These are phyloP conservation scores for Bergia puertoricense DNA, from an alignment of 92 coral and sea anemone genomes.

Conservation along the genomic window DNA sequence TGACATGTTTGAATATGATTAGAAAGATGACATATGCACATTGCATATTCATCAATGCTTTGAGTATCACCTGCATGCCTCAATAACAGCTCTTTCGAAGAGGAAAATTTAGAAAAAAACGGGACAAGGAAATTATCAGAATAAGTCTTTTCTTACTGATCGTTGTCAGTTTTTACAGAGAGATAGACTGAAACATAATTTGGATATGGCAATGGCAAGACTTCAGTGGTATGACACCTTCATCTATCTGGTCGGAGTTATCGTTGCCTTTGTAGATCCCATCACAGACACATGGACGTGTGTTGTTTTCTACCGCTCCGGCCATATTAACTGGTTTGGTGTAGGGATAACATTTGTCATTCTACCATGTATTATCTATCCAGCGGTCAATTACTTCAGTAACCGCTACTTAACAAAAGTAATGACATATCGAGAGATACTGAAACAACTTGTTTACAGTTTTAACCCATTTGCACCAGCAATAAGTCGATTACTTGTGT, in stretches of 20 bases:
- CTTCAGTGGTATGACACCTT: conserved; percentile 27
- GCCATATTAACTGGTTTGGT: conserved; percentile 18
- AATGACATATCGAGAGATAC: not conserved
- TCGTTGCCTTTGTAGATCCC: conserved; percentile 24
- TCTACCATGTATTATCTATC: conserved; percentile 1
- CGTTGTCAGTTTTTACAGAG: no score
- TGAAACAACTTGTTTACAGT: not conserved
- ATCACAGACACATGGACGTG: conserved; percentile 31
- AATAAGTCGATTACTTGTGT: conserved; percentile 20
- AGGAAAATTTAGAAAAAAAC: no score
- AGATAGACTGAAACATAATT: no score
- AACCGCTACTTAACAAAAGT: not conserved
- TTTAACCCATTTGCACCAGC: conserved; percentile 26
- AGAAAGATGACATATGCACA: no score
- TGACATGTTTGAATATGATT: no score
- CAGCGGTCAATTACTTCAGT: conserved; percentile 6
- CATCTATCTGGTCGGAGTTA: not conserved
- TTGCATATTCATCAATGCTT: no score
- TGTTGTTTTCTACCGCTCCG: conserved; percentile 28
- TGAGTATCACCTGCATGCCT: no score
- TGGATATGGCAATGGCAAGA: conserved; percentile 2
- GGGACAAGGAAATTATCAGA: no score
- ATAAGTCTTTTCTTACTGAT: no score
- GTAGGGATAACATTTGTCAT: conserved; percentile 20
- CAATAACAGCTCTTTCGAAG: no score